These are phyloP conservation scores for Ophiothrix spiculata DNA, from an alignment of 35 echinoderm and acorn worm species.

Conservation along the genomic window DNA sequence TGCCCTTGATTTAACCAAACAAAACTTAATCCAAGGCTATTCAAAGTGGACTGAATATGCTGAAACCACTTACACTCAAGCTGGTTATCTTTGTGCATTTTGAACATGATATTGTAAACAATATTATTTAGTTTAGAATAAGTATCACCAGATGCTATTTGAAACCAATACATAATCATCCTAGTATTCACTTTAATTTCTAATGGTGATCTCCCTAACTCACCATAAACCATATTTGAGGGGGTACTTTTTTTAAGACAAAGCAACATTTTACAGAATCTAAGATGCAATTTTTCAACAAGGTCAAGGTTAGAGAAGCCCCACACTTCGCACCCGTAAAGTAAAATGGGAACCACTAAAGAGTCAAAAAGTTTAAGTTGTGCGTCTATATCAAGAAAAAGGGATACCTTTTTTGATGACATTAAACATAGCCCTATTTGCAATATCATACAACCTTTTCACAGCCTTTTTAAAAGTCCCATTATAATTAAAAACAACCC, in stretches of 20 bases:
- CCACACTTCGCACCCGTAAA: slow-evolving; percentile 22
- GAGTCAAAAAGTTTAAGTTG: slow-evolving; percentile 16
- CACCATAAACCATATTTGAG: neutral
- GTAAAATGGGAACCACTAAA: slow-evolving; percentile 2
- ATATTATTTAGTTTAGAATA: too few species aligned
- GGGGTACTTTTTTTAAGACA: neutral
- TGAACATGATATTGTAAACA: too few species aligned
- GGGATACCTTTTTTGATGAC: neutral
- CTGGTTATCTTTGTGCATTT: too few species aligned
- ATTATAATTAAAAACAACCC: neutral
- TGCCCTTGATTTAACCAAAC: too few species aligned
- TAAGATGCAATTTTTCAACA: neutral
- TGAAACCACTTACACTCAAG: too few species aligned
- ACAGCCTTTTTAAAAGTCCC: neutral
- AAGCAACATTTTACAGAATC: neutral
- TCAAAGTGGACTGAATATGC: too few species aligned
- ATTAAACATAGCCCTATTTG: slow-evolving; percentile 4
- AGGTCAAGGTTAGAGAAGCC: neutral
- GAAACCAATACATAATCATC: too few species aligned
- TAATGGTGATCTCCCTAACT: neutral
- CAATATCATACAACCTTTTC: neutral
- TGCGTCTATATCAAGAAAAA: slow-evolving; percentile 11
- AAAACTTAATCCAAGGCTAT: too few species aligned
- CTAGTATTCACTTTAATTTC: too few species aligned
- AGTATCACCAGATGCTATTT: too few species aligned